A percentile compares a stretch with the other conserved stretches of the same genome.
Evolutionary conservation across 2,888 invertebrate species (phyloP).

Genomic region (Tetheella fluctuosa): DNA sequence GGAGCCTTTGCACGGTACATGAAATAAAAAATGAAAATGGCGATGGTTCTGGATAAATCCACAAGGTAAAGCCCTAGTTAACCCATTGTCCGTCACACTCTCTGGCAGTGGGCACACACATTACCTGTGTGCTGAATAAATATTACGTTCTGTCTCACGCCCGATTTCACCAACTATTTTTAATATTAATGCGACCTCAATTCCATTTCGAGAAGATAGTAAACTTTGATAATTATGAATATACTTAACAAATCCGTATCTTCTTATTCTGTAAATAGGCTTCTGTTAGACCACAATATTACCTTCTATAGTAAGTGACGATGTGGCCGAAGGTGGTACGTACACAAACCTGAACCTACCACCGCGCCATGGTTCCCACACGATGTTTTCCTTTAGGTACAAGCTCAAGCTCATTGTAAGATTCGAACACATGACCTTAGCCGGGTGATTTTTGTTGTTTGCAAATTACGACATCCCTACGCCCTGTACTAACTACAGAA

Average conservation of each 20-base stretch:
- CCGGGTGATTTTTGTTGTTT: too few species aligned
- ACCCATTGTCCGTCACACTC: conserved; percentile 17
- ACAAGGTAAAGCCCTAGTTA: conserved; percentile 7
- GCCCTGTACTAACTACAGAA: not conserved
- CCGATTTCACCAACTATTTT: conserved; percentile 12
- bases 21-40: not conserved
- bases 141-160: conserved; percentile 13
- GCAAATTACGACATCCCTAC: not conserved
- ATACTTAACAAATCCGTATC: too few species aligned
- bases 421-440: too few species aligned
- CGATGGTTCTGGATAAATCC: not conserved
- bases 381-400: too few species aligned
- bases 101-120: conserved; percentile 16
- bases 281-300: too few species aligned
- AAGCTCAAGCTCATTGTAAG: too few species aligned
- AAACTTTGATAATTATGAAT: not conserved
- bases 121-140: conserved; percentile 13
- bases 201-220: not conserved
- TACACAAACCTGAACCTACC: too few species aligned
- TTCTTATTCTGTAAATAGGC: too few species aligned
- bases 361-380: too few species aligned
- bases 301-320: too few species aligned
- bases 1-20: not conserved
- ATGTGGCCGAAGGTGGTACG: too few species aligned
- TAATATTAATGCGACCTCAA: conserved; percentile 5